Evolutionary conservation across 1,140 invertebrate species (phyloP), one percentile per base, ranked within the genome.

Genomic region (Carposina sasakii): DNA sequence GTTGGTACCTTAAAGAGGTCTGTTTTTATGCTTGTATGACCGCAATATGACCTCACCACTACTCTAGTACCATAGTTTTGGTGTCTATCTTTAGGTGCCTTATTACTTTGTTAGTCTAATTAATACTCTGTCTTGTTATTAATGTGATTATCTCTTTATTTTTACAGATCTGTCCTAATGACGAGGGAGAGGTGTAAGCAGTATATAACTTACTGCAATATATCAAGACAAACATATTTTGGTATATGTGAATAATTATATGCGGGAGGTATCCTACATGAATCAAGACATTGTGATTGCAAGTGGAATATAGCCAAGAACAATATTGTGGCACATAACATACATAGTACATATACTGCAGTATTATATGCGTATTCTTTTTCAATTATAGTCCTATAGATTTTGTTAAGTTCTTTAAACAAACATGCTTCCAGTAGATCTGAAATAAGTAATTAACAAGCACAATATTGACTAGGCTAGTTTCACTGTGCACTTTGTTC

Each of bases 191-290:
- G 62, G 56, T 51, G 41, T 52, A 48, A 12, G 67, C 60, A 51
- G 60, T 52, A 41, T 51, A 48, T 41, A n/a, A n/a, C n/a, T n/a
- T n/a, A 60, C 61, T 66, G 75, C 70, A 63, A 57, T 78, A 81
- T 83, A 81, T 83, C 76, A 81, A 83, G 76, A 83, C 73, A 81
- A 78, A 83, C 76, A 83, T 83, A 81, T 82, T 79, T 82, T 79
- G 76, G 67, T 77, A 82, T 83, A 81, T 83, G 75, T 81, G 71
- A 83, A 69, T 73, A 79, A 28, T 70, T 76, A 69, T 73, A 78
- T 75, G 71, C 73, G 60, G 71, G 66, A 69, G 57, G 55, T 73
- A 70, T 71, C 67, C 63, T 71, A 69, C 67, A 57, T 59, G 74
- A 69, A 70, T 67, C 57, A 74, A 71, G 64, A 74, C 64, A 71